These are phyloP conservation scores for Festucalex cinctus DNA, from an alignment of 2,113 vertebrate genomes.

Conservation along the genomic window DNA sequence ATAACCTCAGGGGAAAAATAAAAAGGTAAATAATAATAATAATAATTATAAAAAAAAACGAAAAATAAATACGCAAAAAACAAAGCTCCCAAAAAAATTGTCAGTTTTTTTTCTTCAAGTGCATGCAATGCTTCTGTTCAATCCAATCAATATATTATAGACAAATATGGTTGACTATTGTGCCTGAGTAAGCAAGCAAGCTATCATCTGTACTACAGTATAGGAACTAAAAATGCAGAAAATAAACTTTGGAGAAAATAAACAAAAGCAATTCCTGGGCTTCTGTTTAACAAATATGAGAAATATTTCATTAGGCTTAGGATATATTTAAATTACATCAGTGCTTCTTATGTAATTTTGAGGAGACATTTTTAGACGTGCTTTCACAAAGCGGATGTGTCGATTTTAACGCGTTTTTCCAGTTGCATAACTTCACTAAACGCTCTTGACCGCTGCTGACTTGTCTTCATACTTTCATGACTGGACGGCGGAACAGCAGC, in stretches of 20 bases:
- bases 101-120: no score
- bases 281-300: neutral
- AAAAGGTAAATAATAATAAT: no score
- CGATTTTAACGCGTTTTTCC: neutral
- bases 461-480: slow-evolving; percentile 17
- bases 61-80: no score
- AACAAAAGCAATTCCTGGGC: neutral
- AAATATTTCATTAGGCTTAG: neutral
- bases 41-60: no score
- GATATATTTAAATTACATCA: neutral
- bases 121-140: no score
- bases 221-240: no score
- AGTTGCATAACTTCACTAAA: slow-evolving; percentile 10
- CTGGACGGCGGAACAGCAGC: slow-evolving; percentile 21
- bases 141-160: no score
- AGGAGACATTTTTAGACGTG: neutral
- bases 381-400: neutral
- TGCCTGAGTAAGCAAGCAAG: no score
- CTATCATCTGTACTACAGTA: no score
- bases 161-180: no score
- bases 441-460: slow-evolving; percentile 19
- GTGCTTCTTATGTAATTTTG: neutral
- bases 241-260: neutral
- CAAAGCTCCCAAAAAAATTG: no score
- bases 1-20: no score